A percentile compares a stretch with the other conserved stretches of the same genome.
phyloP scores from a whole-genome alignment of 2,888 invertebrate species.

The Elmis aenea region DNA sequence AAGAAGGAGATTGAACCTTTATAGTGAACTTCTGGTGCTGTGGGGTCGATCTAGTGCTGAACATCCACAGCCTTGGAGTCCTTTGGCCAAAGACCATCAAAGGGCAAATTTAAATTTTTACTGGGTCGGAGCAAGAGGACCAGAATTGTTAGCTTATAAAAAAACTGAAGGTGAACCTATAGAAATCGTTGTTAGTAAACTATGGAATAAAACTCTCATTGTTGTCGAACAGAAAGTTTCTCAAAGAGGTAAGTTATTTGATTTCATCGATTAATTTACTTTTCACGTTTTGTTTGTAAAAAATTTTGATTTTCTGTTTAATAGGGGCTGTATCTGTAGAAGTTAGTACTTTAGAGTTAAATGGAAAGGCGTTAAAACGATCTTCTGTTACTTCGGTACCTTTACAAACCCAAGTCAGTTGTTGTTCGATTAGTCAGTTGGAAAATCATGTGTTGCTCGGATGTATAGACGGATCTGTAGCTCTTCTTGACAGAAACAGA shows the following conservation, averaged over 20 bases:
- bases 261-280: too few relatives aligned
- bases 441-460: constrained; percentile 68
- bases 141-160: constrained; percentile 73
- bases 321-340: constrained; percentile 63
- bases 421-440: constrained; percentile 65
- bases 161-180: constrained; percentile 86
- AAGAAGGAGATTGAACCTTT: constrained; percentile 36
- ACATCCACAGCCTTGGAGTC: constrained; percentile 92
- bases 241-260: constrained; percentile 48
- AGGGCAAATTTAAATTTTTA: constrained; percentile 85
- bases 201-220: constrained; percentile 64
- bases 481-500: constrained; percentile 68
- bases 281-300: too few relatives aligned
- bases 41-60: constrained; percentile 83
- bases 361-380: constrained; percentile 56
- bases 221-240: constrained; percentile 78
- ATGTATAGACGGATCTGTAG: constrained; percentile 80
- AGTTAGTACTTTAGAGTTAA: constrained; percentile 60
- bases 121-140: constrained; percentile 48
- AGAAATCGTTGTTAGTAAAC: constrained; percentile 71
- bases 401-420: constrained; percentile 64
- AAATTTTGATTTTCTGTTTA: constrained; percentile 14
- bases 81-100: constrained; percentile 76
- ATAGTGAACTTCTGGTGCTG: constrained; percentile 57
- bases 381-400: constrained; percentile 64